Evolutionary conservation across 1,140 invertebrate genomes (phyloP), one percentile per base, ranked within the genome.

Genomic region (Camponotus vicinus): DNA sequence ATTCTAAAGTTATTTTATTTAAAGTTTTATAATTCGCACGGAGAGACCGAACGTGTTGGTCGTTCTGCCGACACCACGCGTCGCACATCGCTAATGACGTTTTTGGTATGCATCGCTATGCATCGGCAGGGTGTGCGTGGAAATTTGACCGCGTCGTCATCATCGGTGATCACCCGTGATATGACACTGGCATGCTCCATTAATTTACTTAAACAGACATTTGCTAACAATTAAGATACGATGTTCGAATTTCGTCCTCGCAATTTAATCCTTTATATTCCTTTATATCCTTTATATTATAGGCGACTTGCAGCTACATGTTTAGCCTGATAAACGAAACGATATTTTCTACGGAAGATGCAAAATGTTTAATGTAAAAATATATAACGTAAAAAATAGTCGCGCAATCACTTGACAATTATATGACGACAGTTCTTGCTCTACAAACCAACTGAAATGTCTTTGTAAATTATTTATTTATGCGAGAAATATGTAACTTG

Each of bases 1-100:
- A 86, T 71, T 84, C 57, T 86, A 85, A 92, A 92, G 89, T 92
- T 91, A 91, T 91, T 92, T 92, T 92, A 92, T 91, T 89, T 89
- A 89, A 92, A 92, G 80, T 92, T 91, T 91, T 89, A 91, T 85
- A 87, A 90, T 89, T 49, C 63, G 75, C 57, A n/a, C 57, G 11
- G 27, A 52, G 18, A 52, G 49, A n/a, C 57, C 61, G 76, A 57
- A 88, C 88, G 88, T 89, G 88, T 79, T 37, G 45, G 45, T 40
- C 40, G 55, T 49, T 27, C 52, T 64, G 55, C 69, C 49, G 37
- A 15, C 18, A 9, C 21, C 71, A 40, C 52, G 27, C 67, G 6
- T 27, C 27, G 37, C 27, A 27, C 15, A 59, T 71, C 37, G 42
- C 70, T 40, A n/a, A 64, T 27, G 42, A 66, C 13, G 42, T 27